Percentiles rank a stretch among this genome's conserved stretches.
phyloP scores from a whole-genome alignment of 1,140 invertebrate genomes.

The Monomorium pharaonis region DNA sequence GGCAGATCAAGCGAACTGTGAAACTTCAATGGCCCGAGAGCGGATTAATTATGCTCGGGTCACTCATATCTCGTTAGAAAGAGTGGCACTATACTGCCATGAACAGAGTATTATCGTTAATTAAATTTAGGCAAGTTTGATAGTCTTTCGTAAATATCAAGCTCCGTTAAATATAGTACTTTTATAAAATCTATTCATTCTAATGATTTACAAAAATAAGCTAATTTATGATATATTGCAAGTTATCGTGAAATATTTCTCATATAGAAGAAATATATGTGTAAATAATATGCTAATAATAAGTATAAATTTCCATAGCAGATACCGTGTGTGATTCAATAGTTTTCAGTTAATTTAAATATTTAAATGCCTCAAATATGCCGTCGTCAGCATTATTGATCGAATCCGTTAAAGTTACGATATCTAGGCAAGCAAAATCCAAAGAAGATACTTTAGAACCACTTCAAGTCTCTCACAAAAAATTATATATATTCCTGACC shows the following conservation, averaged over 20 bases:
- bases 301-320: background rate
- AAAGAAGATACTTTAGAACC: conserved; percentile 2
- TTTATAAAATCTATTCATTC: background rate
- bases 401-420: conserved; percentile 6
- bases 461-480: conserved; percentile 30
- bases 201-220: background rate
- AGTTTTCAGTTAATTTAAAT: conserved; percentile 13
- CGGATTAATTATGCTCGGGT: conserved; percentile 53
- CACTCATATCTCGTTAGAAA: conserved; percentile 17
- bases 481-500: conserved; percentile 10
- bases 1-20: conserved; percentile 34
- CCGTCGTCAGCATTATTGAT: conserved; percentile 50
- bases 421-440: conserved; percentile 12
- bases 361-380: conserved; percentile 12
- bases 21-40: conserved; percentile 2
- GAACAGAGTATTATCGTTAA: conserved; percentile 16
- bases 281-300: too few species aligned
- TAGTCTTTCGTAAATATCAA: background rate
- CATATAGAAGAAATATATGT: too few species aligned
- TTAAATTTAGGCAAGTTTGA: background rate
- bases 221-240: background rate
- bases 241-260: background rate
- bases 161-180: background rate
- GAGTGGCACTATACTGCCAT: background rate
- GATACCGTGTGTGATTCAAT: background rate